These are phyloP conservation scores for Lepus oiostolus DNA, from an alignment of 2,797 vertebrate species.

Conservation along the genomic window DNA sequence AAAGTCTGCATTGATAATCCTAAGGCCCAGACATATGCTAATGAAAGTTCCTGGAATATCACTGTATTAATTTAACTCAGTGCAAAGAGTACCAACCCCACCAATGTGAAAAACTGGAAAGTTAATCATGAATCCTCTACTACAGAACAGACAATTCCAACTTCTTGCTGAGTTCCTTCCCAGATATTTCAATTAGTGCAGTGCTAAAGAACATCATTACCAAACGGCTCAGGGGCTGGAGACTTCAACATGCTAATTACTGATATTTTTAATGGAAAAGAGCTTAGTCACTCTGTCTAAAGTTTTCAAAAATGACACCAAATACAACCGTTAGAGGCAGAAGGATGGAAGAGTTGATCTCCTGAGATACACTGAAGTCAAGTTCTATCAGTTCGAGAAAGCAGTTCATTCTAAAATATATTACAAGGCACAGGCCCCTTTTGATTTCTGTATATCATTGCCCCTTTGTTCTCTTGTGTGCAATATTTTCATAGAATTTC, in stretches of 20 bases:
- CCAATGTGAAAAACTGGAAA: neutral
- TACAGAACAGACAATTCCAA: neutral
- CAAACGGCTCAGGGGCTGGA: neutral
- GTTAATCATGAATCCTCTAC: neutral
- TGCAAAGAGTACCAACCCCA: neutral
- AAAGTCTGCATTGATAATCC: neutral
- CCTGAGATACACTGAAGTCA: neutral
- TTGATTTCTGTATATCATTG: slow-evolving; percentile 4
- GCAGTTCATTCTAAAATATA: neutral
- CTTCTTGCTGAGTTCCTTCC: neutral
- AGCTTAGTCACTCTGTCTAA: neutral
- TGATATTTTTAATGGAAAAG: neutral
- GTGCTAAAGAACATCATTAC: neutral
- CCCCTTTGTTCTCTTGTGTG: neutral
- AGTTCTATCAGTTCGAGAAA: neutral
- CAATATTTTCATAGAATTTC: slow-evolving; percentile 40
- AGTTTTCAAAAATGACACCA: neutral
- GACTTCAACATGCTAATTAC: neutral
- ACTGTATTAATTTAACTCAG: neutral
- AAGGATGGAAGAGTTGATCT: neutral
- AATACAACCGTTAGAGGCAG: neutral
- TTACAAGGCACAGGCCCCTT: neutral
- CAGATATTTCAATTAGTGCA: neutral
- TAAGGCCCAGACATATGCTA: neutral
- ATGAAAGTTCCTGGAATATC: neutral